Base-by-base conservation (phyloP, 2,113 vertebrate genomes). In the Zosterops japonicus region DNA sequence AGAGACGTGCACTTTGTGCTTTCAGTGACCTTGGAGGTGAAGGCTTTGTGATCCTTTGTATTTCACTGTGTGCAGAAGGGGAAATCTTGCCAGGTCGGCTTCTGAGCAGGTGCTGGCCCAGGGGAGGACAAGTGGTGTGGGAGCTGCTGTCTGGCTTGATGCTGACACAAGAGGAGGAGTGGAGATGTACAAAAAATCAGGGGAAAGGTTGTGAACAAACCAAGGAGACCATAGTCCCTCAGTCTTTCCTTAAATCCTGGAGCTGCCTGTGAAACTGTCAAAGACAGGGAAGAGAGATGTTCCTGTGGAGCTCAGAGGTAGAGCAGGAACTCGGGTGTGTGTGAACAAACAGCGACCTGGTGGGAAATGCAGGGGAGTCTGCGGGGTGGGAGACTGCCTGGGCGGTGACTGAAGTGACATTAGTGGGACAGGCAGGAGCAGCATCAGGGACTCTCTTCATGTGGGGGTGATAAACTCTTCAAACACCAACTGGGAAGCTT, bases 401-500 rank as follows among this genome's bases (percentile, higher is more conserved):
- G 31, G 46, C 0, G 0, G 52, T 77, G 50, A 70, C 76, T 89
- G 64, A 90, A 83, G 24, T 89, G 68, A 67, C 59, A 23, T 88
- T 60, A 83, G 31, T 39, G 69, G 74, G 68, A 71, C 60, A 65
- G 83, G 65, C 63, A 68, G 78, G 8, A 79, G 70, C 67, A 95
- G 80, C 68, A 93, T 92, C 59, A 93, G 86, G 85, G 74, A 83
- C 56, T 77, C 79, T 93, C 76, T 92, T 95, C 60, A 81, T 77
- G 61, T 86, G 68, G 41, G 55, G 72, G 44, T 90, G 90, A 93
- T 89, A 94, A 96, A 72, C 93, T 93, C 85, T 94, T 93, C 77
- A 91, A 76, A 88, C 82, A 42, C 61, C 9, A 59, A 67, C 69
- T 90, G 76, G 89, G 83, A 95, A 94, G 56, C 85, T 93, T 86